A percentile compares a stretch with the other conserved stretches of the same genome.
Conservation (phyloP, 2,797 vertebrate genomes). For the Chrysocyon brachyurus region DNA sequence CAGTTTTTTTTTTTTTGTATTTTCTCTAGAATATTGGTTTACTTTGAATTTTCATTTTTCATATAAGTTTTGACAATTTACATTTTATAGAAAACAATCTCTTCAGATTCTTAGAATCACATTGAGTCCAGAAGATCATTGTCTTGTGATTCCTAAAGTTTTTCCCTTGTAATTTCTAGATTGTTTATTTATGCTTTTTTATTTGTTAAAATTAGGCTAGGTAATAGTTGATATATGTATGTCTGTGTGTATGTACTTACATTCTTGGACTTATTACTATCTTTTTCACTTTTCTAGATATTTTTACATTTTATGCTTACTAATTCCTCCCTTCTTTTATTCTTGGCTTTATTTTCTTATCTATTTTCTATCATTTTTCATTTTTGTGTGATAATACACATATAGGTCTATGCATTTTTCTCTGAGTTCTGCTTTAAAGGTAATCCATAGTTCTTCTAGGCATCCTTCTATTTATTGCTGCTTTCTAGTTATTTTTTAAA, state of each 20-base stretch:
- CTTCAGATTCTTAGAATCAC: not conserved
- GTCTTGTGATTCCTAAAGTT: not conserved
- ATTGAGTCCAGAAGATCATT: not conserved
- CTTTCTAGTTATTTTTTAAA: not conserved
- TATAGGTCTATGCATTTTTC: not conserved
- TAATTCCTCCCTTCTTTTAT: not conserved
- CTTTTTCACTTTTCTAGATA: not conserved
- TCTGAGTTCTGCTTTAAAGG: not conserved
- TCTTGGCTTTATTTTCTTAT: not conserved
- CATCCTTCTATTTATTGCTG: not conserved
- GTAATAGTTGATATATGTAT: not conserved
- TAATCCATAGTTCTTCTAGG: not conserved
- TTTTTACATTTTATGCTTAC: constrained; percentile 25
- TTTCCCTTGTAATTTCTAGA: not conserved
- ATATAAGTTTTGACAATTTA: not conserved
- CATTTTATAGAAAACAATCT: not conserved
- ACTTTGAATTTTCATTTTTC: not conserved
- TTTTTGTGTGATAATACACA: not conserved
- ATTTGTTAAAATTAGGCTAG: not conserved
- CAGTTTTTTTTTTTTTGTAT: not conserved
- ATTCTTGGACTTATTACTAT: not conserved
- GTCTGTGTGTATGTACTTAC: not conserved
- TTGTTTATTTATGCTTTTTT: not conserved
- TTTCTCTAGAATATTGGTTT: not conserved
- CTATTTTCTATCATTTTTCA: not conserved